Evolutionary conservation across 2,797 vertebrate genomes (phyloP).

Genomic region (Astyanax mexicanus): DNA sequence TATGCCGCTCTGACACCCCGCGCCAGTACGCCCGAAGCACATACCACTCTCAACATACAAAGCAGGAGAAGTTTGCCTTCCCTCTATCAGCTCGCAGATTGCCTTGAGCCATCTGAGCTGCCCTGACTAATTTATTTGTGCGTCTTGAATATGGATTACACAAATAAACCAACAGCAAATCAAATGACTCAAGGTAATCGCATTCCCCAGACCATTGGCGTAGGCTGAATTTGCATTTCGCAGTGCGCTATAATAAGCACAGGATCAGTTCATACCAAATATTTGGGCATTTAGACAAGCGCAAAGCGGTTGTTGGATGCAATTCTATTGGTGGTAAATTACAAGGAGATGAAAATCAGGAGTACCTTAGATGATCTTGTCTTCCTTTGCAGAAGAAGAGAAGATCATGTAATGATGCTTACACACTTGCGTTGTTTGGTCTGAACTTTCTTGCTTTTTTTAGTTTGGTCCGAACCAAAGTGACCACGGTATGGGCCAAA

Average conservation of each 20-base stretch:
- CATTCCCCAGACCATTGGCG: background rate
- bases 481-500: too few relatives aligned
- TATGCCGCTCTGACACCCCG: background rate
- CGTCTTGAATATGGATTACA: background rate
- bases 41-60: background rate
- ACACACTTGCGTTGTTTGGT: too few relatives aligned
- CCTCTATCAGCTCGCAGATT: background rate
- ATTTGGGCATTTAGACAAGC: background rate
- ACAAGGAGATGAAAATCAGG: background rate
- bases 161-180: constrained; percentile 3
- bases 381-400: too few relatives aligned
- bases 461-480: too few relatives aligned
- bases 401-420: too few relatives aligned
- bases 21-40: background rate
- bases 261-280: background rate
- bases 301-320: background rate
- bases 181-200: constrained; percentile 5
- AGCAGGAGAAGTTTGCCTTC: background rate
- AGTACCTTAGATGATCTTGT: too few relatives aligned
- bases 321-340: background rate
- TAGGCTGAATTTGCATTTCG: background rate
- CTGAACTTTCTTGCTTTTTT: too few relatives aligned
- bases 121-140: constrained; percentile 12
- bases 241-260: background rate
- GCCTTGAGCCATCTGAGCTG: background rate